Evolutionary conservation across 2,113 vertebrate genomes (phyloP), one percentile per base, ranked within the genome.

Genomic region (Elephantulus edwardii): DNA sequence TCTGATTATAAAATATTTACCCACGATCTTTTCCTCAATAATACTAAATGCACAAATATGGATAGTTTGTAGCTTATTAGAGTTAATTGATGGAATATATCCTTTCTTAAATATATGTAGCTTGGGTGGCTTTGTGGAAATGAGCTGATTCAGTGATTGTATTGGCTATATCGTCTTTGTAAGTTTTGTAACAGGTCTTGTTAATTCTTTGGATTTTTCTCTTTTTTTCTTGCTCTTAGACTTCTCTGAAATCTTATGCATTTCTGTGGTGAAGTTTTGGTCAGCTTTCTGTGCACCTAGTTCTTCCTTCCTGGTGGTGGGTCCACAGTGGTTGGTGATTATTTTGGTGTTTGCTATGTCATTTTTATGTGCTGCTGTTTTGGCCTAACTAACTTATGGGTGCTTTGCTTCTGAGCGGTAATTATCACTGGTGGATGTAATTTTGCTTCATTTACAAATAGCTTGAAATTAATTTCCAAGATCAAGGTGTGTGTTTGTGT

Each of bases 201-300:
- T 48, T 95, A 88, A 97, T 97, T 95, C 94, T 92, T 96, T 94
- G 86, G 88, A 92, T 77, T 96, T 97, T 92, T 96, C 71, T 97
- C 92, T 97, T 96, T 97, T 97, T 95, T 97, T 93, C 88, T 94
- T 97, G 97, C 96, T 60, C 96, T 93, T 97, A 97, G 96, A n/a
- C n/a, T n/a, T 97, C 96, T 95, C 97, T 97, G 97, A 98, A 97
- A 96, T 97, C 95, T 97, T 95, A 96, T 96, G 95, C 93, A 95
- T 95, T 97, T 98, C 97, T 97, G 0, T 97, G 97, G 89, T 96
- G 97, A 96, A 97, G 97, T 91, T 89, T 97, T 93, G 95, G 94
- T 97, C 82, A 68, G 95, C 94, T 96, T 93, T 94, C 92, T 94
- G 38, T 94, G 85, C 90, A 94, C 8, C 93, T 95, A 40, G 88